Base-by-base conservation (phyloP, 2,113 vertebrate species). In the Alectura lathami region DNA sequence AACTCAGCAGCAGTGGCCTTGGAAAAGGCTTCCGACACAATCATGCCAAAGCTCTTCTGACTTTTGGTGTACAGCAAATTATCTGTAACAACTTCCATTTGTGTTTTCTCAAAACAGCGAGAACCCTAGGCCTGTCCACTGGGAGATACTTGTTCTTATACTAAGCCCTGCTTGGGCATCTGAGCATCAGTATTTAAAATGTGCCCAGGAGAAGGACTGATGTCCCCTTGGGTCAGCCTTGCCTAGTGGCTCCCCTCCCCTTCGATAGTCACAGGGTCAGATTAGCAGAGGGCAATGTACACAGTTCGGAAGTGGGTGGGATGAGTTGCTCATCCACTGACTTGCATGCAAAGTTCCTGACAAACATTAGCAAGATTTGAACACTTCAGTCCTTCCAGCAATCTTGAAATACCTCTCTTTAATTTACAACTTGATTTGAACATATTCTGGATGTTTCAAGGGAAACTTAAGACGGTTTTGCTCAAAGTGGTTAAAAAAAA, bases 1-100 rank as follows among this genome's bases (percentile, higher is more conserved):
- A 16, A 18, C 2, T 17, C 1, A 0, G 32, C 47, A 74, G 14
- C 51, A 18, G 17, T 16, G 38, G 26, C 20, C 86, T 74, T 0
- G 0, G 24, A 2, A 2, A 42, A 66, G 18, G 29, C 7, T 70
- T 27, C 8, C 42, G 36, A 5, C 2, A 2, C 13, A 54, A 29
- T 40, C 27, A 40, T 57, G 18, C 24, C 67, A 57, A 78, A 75
- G 57, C 32, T 40, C 27, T 0, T 0, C 40, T 50, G 50, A 21
- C 64, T 63, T 48, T n/a, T 53, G 57, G 7, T 32, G 18, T 48
- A 13, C 0, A 1, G 47, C 23, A 67, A 36, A 22, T 47, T 70
- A 20, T 56, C 90, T 86, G 13, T 81, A 27, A 78, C 23, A 23
- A 64, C 2, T 2, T 75, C 18, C 74, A 32, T 30, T 86, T 68